Evolutionary conservation across 1,140 invertebrate species (phyloP).

Genomic region (Aphelinus certus): DNA sequence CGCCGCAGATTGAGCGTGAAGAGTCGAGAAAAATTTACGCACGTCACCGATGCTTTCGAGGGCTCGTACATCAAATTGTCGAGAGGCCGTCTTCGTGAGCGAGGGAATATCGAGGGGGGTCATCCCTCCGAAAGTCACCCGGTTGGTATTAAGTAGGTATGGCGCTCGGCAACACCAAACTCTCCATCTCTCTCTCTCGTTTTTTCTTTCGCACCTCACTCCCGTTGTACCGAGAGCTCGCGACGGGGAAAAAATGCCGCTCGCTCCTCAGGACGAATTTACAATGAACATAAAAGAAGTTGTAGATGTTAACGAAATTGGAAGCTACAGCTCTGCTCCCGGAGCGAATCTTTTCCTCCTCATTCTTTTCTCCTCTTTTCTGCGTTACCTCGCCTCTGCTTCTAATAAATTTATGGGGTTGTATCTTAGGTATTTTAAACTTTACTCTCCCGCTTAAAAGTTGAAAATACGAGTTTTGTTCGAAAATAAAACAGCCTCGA

Average conservation of each 20-base stretch:
- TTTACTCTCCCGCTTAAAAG: background rate
- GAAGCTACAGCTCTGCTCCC: background rate
- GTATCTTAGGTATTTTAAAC: constrained; percentile 18
- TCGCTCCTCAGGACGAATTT: constrained; percentile 4
- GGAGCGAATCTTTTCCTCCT: background rate
- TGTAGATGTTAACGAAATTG: constrained; percentile 20
- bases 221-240: no score
- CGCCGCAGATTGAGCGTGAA: constrained; percentile 20
- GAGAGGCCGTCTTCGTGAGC: constrained; percentile 3
- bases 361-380: background rate
- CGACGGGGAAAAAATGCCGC: background rate
- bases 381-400: background rate
- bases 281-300: constrained; percentile 28
- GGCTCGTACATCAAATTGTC: constrained; percentile 20
- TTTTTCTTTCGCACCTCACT: no score
- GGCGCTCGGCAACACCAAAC: no score
- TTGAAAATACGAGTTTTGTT: background rate
- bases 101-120: background rate
- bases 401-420: constrained; percentile 16
- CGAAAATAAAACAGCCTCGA: background rate
- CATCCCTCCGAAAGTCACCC: constrained; percentile 22
- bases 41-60: constrained; percentile 12
- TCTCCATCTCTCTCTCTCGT: no score
- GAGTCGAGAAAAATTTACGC: constrained; percentile 33
- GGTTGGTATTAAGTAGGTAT: no score